Conservation (phyloP, 2,113 vertebrate genomes). For the Notarius quadriscutis region DNA sequence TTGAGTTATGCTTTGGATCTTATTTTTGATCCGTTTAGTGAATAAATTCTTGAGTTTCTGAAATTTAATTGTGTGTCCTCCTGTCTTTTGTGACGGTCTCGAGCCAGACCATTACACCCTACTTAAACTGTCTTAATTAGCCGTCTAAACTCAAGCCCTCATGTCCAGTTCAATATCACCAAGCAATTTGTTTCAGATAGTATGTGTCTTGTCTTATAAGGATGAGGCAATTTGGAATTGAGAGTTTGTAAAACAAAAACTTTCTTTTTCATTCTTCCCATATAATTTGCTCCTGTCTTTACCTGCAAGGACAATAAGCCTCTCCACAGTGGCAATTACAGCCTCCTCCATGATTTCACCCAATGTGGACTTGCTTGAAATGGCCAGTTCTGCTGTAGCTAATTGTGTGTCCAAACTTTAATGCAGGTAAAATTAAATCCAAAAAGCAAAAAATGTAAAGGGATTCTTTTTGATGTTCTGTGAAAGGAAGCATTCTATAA, state of each 20-base stretch:
- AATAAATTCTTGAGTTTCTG: no score
- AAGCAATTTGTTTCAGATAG: not conserved
- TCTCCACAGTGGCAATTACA: not conserved
- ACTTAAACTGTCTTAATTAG: not conserved
- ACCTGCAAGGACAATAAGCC: not conserved
- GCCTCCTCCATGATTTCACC: not conserved
- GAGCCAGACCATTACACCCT: not conserved
- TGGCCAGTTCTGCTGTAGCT: not conserved
- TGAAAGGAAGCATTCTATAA: not conserved
- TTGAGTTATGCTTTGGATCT: no score
- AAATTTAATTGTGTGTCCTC: no score
- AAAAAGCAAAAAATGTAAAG: not conserved
- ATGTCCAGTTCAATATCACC: not conserved
- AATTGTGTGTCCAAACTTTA: constrained; percentile 17
- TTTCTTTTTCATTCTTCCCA: not conserved
- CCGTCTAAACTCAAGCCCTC: not conserved
- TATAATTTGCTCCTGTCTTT: not conserved
- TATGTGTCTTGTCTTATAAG: not conserved
- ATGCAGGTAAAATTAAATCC: not conserved
- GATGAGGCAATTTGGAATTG: not conserved
- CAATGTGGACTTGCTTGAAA: not conserved
- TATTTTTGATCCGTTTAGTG: no score
- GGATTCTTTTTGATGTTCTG: not conserved
- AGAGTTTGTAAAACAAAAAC: not conserved
- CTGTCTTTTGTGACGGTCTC: no score